Percentiles rank a stretch among this genome's conserved stretches.
Evolutionary conservation across 2,113 vertebrate species (phyloP).

Genomic region (Theristicus caerulescens): DNA sequence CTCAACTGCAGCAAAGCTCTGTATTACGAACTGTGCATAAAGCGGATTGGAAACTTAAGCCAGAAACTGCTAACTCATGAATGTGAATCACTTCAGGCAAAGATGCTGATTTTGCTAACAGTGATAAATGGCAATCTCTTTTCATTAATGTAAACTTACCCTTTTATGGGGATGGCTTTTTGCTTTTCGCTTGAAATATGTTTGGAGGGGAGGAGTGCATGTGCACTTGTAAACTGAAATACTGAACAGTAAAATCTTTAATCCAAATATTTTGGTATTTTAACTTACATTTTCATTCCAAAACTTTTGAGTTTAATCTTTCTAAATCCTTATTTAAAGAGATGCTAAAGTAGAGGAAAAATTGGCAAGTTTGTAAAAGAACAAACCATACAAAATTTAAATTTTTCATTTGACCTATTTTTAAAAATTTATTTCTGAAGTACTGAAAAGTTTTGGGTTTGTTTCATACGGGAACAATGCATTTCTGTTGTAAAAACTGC

Average conservation of each 20-base stretch:
- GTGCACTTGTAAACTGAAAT: neutral
- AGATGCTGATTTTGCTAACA: neutral
- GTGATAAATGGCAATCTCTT: neutral
- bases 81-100: neutral
- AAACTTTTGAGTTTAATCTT: neutral
- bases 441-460: neutral
- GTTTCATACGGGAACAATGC: neutral
- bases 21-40: accelerated
- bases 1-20: neutral
- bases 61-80: neutral
- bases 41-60: neutral
- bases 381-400: neutral
- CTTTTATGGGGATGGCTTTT: neutral
- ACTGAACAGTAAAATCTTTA: neutral
- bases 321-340: neutral
- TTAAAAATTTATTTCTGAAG: neutral
- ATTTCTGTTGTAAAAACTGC: neutral
- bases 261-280: neutral
- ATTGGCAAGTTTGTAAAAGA: neutral
- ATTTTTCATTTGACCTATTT: neutral
- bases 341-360: neutral
- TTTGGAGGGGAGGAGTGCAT: neutral
- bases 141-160: neutral
- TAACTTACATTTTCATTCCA: neutral
- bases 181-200: neutral